Evolutionary conservation across 2,797 vertebrate genomes (phyloP).

Genomic region (Poeciliopsis gracilis): DNA sequence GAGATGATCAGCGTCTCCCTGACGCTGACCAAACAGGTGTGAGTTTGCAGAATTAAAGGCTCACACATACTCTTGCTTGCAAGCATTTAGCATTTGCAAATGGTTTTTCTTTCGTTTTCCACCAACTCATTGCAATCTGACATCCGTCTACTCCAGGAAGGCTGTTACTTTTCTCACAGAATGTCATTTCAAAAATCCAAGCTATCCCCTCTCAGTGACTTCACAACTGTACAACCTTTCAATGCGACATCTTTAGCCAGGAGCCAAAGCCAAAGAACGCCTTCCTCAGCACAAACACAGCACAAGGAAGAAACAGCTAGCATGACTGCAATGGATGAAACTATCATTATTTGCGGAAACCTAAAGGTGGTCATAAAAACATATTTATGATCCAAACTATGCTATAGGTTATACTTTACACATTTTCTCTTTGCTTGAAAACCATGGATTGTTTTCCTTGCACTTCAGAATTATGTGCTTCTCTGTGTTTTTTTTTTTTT

Average conservation of each 20-base stretch:
- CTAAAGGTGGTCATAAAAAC: neutral
- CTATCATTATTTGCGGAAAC: neutral
- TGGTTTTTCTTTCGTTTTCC: neutral
- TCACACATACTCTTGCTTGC: neutral
- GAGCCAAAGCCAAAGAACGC: neutral
- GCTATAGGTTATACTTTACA: neutral
- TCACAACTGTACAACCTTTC: neutral
- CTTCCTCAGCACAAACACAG: neutral
- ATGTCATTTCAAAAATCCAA: neutral
- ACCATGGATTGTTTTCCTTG: neutral
- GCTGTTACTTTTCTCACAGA: neutral
- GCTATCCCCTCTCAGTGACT: neutral
- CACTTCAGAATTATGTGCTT: neutral
- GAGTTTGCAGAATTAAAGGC: neutral
- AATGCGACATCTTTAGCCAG: neutral
- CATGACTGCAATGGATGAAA: neutral
- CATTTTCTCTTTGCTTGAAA: neutral
- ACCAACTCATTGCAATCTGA: slow-evolving; percentile 3
- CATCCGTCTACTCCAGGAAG: neutral
- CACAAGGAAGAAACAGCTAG: neutral
- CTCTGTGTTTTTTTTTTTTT: neutral
- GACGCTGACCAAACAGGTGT: neutral
- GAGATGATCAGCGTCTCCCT: neutral
- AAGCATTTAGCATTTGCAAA: neutral
- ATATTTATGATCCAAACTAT: neutral